Evolutionary conservation across 1,140 invertebrate genomes (phyloP).

Genomic region (Bombus vancouverensis): DNA sequence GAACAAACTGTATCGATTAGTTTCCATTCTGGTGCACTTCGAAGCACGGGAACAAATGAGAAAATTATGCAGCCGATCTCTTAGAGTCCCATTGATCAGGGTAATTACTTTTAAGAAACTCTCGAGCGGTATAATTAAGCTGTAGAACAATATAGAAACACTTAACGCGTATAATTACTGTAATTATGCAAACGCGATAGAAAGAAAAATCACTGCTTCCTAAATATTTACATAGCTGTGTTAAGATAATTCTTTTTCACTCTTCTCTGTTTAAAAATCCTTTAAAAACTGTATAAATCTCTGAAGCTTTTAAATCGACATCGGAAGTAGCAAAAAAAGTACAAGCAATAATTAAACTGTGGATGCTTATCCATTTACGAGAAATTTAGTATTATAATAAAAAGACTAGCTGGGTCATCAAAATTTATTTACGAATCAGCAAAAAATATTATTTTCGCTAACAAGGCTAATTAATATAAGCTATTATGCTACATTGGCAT

Average conservation of each 20-base stretch:
- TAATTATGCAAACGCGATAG: no score
- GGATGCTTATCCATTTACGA: no score
- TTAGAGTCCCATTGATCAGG: background rate
- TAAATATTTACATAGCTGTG: background rate
- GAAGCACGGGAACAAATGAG: background rate
- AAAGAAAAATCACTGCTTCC: background rate
- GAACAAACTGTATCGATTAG: background rate
- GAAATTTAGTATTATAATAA: no score
- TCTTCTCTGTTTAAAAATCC: no score
- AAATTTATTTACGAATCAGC: no score
- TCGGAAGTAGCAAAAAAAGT: background rate
- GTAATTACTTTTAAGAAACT: constrained; percentile 13
- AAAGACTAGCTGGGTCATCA: no score
- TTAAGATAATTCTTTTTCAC: background rate
- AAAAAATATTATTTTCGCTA: background rate
- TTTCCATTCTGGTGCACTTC: background rate
- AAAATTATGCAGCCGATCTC: background rate
- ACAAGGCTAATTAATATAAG: no score
- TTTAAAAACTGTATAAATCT: no score
- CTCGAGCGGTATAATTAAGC: background rate
- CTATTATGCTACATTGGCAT: no score
- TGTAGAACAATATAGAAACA: background rate
- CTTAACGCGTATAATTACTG: background rate
- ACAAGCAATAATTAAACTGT: background rate
- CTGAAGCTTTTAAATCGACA: background rate